These are phyloP conservation scores for Podilymbus podiceps DNA, from an alignment of 2,113 vertebrate genomes.

Conservation along the genomic window DNA sequence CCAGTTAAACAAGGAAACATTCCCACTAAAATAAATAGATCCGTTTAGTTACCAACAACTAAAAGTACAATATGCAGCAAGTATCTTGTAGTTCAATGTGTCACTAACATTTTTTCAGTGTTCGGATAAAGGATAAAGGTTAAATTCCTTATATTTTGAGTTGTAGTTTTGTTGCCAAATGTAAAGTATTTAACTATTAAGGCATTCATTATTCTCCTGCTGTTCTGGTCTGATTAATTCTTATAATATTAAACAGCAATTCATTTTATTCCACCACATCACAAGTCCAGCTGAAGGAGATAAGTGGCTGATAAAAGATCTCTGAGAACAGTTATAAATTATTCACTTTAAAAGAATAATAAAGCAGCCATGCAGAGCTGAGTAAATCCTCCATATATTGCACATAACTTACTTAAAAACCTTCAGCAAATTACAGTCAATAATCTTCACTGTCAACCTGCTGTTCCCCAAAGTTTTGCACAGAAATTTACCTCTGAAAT, in stretches of 20 bases:
- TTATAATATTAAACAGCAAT: slow-evolving; percentile 78
- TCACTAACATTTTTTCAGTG: slow-evolving; percentile 34
- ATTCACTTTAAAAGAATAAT: slow-evolving; percentile 74
- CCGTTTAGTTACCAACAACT: not conserved
- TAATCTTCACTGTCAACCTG: slow-evolving; percentile 71
- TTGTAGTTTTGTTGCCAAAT: slow-evolving; percentile 66
- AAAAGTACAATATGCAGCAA: not conserved
- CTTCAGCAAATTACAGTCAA: slow-evolving; percentile 65
- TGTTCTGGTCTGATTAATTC: slow-evolving; percentile 80
- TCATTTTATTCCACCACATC: slow-evolving; percentile 74
- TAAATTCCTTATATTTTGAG: slow-evolving; percentile 55
- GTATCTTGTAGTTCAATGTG: not conserved
- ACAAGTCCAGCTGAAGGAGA: slow-evolving; percentile 79
- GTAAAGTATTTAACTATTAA: slow-evolving; percentile 70
- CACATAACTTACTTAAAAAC: slow-evolving; percentile 65
- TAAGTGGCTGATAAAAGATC: slow-evolving; percentile 83
- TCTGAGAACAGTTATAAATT: slow-evolving; percentile 77
- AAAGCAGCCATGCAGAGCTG: slow-evolving; percentile 51
- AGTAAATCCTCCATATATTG: slow-evolving; percentile 57
- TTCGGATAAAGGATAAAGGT: slow-evolving; percentile 52
- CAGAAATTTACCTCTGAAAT: slow-evolving; percentile 70
- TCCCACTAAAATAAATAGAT: not conserved
- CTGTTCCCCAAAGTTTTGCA: slow-evolving; percentile 63
- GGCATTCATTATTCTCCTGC: slow-evolving; percentile 76
- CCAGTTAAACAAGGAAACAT: not conserved